Conservation (phyloP, 2,888 invertebrate species). For the Osedax fenrisi region DNA sequence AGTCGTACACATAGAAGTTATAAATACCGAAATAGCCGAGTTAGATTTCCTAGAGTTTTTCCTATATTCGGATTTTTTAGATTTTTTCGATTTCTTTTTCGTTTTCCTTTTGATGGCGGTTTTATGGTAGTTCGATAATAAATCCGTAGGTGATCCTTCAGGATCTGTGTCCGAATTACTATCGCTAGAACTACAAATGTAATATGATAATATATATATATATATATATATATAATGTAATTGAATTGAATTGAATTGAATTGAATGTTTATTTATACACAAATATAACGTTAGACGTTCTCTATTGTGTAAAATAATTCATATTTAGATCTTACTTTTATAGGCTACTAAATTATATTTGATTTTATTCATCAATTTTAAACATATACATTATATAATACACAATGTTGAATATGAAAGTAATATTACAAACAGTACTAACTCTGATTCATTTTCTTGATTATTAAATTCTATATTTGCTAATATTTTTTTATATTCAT, state of each 20-base stretch:
- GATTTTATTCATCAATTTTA: too few relatives aligned
- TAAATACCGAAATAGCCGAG: background rate
- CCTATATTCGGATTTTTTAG: background rate
- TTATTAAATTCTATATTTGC: background rate
- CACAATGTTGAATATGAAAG: too few relatives aligned
- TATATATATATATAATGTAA: background rate
- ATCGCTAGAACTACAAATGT: constrained; percentile 45
- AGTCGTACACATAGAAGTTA: background rate
- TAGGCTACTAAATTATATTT: too few relatives aligned
- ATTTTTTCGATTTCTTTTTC: background rate
- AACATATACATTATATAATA: too few relatives aligned
- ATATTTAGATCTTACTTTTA: too few relatives aligned
- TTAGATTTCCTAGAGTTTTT: background rate
- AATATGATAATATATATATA: background rate
- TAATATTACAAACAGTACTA: too few relatives aligned
- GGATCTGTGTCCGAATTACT: constrained; percentile 49
- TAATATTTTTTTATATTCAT: constrained; percentile 3
- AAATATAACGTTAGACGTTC: too few relatives aligned
- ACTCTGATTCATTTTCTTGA: background rate
- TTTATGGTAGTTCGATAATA: background rate
- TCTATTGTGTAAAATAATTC: too few relatives aligned
- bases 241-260: background rate
- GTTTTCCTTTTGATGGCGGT: background rate
- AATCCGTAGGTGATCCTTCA: constrained; percentile 34
- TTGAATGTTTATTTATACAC: background rate